Base-by-base conservation (phyloP, 2,113 vertebrate species). In the Halichoerus grypus region DNA sequence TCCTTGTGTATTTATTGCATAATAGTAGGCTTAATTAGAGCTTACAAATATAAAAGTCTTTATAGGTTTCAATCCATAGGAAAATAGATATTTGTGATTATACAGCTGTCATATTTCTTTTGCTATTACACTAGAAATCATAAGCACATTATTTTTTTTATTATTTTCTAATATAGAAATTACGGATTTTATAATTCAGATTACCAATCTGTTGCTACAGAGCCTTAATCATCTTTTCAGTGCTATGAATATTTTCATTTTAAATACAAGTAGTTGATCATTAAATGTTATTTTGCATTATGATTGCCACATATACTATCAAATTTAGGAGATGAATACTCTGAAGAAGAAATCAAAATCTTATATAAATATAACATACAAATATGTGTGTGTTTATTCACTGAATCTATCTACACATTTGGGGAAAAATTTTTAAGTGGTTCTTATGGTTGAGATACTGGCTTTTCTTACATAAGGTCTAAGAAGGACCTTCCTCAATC, bases 231-330 rank as follows among this genome's bases (percentile, higher is more conserved):
- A 59, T 42, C 55, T 95, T 13, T 21, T 91, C 12, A 33, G 36
- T 95, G 15, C 33, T 81, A 49, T 88, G 42, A 12, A 77, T 89
- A 79, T 96, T 49, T 96, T 96, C 46, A n/a, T 90, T 79, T 97
- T 94, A 97, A 97, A 42, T 88, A 11, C 26, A 97, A 97, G 72
- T 76, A 85, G 19, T 28, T 89, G 59, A 1, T 55, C 13, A 24
- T 69, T 55, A 19, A 91, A 21, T 77, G 3, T 72, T 94, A 96
- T 46, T 90, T 97, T 92, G 18, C 10, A 26, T 87, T 95, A 1
- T 94, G 21, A n/a, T 31, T 55, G 84, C 65, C 4, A 80, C 14
- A 65, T 8, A 11, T 79, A 14, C 1, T 11, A 21, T 77, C 36
- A 92, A 87, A 53, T 72, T 14, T n/a, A 61, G 22, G 33, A 67